Percentiles rank a stretch among this genome's conserved stretches.
Evolutionary conservation across 2,797 vertebrate species (phyloP).

Genomic region (Pangasius sanitwongsei): DNA sequence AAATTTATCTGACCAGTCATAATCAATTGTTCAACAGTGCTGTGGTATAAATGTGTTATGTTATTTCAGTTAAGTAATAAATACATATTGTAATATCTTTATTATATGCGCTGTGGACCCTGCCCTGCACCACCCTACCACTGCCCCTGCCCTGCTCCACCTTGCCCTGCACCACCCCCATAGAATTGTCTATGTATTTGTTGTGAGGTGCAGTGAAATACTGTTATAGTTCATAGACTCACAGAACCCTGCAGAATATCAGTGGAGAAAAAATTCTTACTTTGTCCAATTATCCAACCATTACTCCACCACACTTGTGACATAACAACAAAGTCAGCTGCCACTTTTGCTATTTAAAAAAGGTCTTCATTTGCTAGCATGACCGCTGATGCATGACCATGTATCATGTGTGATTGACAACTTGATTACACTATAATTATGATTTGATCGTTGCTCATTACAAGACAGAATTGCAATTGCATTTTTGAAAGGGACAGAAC

Average conservation of each 20-base stretch:
- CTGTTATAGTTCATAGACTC: neutral
- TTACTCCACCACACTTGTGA: neutral
- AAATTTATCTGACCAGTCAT: neutral
- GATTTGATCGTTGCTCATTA: constrained; percentile 18
- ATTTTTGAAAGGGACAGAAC: constrained; percentile 9
- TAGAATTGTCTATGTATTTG: neutral
- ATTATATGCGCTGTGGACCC: neutral
- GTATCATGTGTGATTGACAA: constrained; percentile 16
- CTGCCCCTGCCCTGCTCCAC: neutral
- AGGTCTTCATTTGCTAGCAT: constrained; percentile 6
- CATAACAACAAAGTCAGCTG: constrained; percentile 8
- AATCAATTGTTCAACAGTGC: neutral
- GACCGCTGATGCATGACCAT: constrained; percentile 1
- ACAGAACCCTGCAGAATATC: neutral
- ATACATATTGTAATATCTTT: neutral
- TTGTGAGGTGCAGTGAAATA: neutral
- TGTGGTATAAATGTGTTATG: neutral
- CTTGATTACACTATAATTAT: constrained; percentile 25
- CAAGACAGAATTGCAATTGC: constrained; percentile 15
- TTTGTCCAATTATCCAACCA: constrained; percentile 15
- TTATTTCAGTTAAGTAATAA: neutral
- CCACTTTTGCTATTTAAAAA: constrained; percentile 10
- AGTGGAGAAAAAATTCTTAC: neutral
- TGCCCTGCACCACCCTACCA: neutral
- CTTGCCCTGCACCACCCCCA: neutral